Conservation (phyloP, 2,797 vertebrate genomes). For the Chelon labrosus region DNA sequence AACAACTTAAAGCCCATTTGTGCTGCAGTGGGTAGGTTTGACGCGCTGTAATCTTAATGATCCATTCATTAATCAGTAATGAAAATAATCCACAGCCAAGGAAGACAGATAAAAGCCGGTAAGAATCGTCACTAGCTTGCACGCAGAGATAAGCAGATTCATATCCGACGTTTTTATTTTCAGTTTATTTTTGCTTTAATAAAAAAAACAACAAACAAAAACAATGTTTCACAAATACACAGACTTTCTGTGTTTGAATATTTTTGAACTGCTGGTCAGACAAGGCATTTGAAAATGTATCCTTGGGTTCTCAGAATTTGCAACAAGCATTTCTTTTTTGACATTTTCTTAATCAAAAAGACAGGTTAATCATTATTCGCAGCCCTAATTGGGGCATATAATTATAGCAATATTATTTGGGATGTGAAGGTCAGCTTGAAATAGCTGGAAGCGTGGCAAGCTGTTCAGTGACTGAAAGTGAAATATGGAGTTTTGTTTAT, state of each 20-base stretch:
- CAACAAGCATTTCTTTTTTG: no score
- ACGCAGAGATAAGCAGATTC: no score
- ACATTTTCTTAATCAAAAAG: background rate
- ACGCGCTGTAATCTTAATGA: constrained; percentile 2
- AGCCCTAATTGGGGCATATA: background rate
- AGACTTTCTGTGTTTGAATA: no score
- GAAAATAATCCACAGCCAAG: constrained; percentile 5
- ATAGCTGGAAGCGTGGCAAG: background rate
- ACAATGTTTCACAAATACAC: no score
- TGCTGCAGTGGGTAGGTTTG: constrained; percentile 10
- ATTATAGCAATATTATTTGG: constrained; percentile 8
- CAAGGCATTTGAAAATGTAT: no score
- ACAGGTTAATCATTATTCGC: background rate
- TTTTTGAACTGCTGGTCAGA: background rate
- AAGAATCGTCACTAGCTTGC: background rate
- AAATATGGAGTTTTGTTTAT: constrained; percentile 14
- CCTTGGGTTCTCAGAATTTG: no score
- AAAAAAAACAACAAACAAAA: no score
- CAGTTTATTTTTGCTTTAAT: background rate
- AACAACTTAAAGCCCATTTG: constrained; percentile 1
- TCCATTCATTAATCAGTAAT: constrained; percentile 24
- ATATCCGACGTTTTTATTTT: background rate
- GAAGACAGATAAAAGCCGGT: background rate
- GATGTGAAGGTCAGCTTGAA: constrained; percentile 6
- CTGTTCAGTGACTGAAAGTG: background rate